phyloP scores from a whole-genome alignment of 2,888 invertebrate species.

The Alloplasta piceator region DNA sequence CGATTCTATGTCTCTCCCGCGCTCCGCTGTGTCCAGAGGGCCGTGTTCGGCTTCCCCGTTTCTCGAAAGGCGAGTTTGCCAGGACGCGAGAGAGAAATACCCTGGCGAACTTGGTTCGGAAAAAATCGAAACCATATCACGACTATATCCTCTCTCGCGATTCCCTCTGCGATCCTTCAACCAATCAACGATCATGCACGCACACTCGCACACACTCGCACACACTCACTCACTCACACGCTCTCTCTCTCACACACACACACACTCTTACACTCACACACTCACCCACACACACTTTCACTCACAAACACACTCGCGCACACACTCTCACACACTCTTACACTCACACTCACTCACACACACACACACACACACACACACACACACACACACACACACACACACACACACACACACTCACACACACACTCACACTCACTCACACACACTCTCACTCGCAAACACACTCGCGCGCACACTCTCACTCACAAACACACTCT shows the following conservation, averaged over 20 bases:
- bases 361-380: neutral
- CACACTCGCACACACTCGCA: slow-evolving; percentile 14
- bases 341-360: slow-evolving; percentile 43
- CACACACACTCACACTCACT: neutral
- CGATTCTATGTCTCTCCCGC: slow-evolving; percentile 54
- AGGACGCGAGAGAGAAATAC: slow-evolving; percentile 16
- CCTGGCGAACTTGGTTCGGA: slow-evolving; percentile 27
- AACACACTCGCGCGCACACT: neutral
- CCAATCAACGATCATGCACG: slow-evolving; percentile 42
- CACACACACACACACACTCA: neutral
- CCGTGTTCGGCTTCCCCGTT: slow-evolving; percentile 44
- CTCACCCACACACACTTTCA: neutral
- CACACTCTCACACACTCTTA: too few species aligned
- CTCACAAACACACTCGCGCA: slow-evolving; percentile 17
- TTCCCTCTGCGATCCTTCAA: slow-evolving; percentile 22
- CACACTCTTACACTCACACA: slow-evolving; percentile 41
- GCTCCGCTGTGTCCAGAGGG: slow-evolving; percentile 58
- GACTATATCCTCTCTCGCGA: neutral
- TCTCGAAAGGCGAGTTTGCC: slow-evolving; percentile 19
- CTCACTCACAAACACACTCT: slow-evolving; percentile 16
- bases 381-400: slow-evolving; percentile 36
- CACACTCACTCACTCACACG: slow-evolving; percentile 43
- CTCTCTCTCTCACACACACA: slow-evolving; percentile 1
- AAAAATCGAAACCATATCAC: too few species aligned
- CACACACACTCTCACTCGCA: slow-evolving; percentile 42